phyloP scores from a whole-genome alignment of 1,140 invertebrate genomes.

The Drosophila sproati region DNA sequence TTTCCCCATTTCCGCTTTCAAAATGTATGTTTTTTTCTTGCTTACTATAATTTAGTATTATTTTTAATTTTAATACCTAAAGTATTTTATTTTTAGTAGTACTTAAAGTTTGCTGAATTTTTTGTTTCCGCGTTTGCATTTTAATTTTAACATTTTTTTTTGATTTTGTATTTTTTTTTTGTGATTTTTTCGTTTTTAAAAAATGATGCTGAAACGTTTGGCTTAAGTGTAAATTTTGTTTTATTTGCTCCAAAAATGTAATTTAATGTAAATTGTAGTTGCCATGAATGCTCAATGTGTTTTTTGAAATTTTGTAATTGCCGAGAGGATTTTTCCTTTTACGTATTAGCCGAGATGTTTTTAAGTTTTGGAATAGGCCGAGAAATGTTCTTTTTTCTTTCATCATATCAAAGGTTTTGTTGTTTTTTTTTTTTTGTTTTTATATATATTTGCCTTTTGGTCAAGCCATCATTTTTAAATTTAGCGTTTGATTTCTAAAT shows the following conservation, averaged over 20 bases:
- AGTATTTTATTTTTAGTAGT: constrained; percentile 61
- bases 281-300: constrained; percentile 43
- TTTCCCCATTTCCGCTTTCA: constrained; percentile 51
- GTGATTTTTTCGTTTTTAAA: constrained; percentile 38
- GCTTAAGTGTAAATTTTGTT: constrained; percentile 70
- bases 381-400: constrained; percentile 40
- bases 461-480: constrained; percentile 47
- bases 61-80: constrained; percentile 75
- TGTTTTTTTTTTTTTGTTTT: constrained; percentile 7
- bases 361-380: constrained; percentile 55
- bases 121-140: constrained; percentile 30
- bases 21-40: constrained; percentile 32
- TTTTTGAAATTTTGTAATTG: constrained; percentile 41
- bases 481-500: constrained; percentile 36
- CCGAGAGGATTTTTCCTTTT: constrained; percentile 49
- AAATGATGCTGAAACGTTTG: constrained; percentile 81
- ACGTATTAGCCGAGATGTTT: constrained; percentile 63
- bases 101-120: constrained; percentile 43
- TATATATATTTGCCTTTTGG: constrained; percentile 27
- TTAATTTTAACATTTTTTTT: constrained; percentile 33
- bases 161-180: constrained; percentile 44
- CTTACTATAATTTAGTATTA: constrained; percentile 59
- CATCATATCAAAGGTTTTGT: constrained; percentile 3
- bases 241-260: constrained; percentile 76
- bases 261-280: constrained; percentile 71